Percentiles rank a stretch among this genome's conserved stretches.
Evolutionary conservation across 2,797 vertebrate species (phyloP).

Genomic region (Emydoidea blandingii): DNA sequence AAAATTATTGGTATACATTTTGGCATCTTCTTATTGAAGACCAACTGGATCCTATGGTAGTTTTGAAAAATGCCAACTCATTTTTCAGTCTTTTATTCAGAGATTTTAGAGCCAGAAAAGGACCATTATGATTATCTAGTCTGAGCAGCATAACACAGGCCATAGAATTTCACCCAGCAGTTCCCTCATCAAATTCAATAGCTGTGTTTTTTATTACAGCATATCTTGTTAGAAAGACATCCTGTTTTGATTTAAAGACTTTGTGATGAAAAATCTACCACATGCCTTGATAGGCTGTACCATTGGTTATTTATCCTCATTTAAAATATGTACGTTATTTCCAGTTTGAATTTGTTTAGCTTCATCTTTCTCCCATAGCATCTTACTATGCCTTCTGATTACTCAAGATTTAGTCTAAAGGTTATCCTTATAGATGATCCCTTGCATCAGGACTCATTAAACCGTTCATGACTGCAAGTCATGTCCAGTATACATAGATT

Average conservation of each 20-base stretch:
- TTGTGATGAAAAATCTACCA: not conserved
- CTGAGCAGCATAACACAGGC: not conserved
- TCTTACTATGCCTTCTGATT: not conserved
- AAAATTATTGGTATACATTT: too few species aligned
- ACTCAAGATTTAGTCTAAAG: not conserved
- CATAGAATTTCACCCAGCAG: not conserved
- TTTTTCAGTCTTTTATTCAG: not conserved
- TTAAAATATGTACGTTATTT: not conserved
- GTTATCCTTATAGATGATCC: not conserved
- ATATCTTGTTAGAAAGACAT: not conserved
- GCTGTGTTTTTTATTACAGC: not conserved
- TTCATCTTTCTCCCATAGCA: not conserved
- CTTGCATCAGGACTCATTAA: not conserved
- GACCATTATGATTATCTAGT: not conserved
- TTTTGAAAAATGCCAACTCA: too few species aligned
- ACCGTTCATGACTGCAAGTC: not conserved
- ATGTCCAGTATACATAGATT: not conserved
- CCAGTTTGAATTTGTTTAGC: not conserved
- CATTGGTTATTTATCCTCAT: not conserved
- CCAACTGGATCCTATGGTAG: too few species aligned
- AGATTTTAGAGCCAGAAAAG: not conserved
- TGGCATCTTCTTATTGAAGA: too few species aligned
- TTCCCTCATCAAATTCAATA: not conserved
- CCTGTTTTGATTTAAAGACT: not conserved
- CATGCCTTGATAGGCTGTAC: not conserved